Evolutionary conservation across 2,888 invertebrate genomes (phyloP), one percentile per base, ranked within the genome.

Genomic region (Agonopterix subpropinquella): DNA sequence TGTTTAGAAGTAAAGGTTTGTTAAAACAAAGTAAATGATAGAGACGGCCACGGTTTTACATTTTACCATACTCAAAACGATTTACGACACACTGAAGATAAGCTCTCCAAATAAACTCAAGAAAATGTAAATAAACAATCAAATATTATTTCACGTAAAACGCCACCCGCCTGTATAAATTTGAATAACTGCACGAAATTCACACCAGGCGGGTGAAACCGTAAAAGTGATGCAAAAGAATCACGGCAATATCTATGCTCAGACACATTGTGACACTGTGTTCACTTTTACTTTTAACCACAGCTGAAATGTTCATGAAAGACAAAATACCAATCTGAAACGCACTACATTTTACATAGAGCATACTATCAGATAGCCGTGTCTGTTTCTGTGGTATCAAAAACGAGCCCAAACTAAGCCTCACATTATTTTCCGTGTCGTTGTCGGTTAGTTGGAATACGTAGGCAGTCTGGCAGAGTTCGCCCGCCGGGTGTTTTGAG

Each of bases 201-300:
- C 65, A 62, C 68, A 64, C 65, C 63, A 60, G 54, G 61, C 48
- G 65, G 62, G 64, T 50, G 77, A 73, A 69, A 58, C 70, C 73
- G 56, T 75, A 76, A 72, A 73, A 73, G 67, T 64, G 61, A 68
- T 75, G 73, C 73, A 77, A 70, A 73, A 67, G 62, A 48, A 48
- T 52, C 48, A 47, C 18, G 41, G 10, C 39, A 11, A 7, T 11
- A 1, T 41, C 36, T 10, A 10, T 47, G 13, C 13, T 13, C 11
- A 1, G 10, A 42, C 42, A 42, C 41, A 5, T 28, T 28, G 36
- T 10, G 13, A 11, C 47, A 47, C 41, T 42, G 47, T 41, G 28
- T 13, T 39, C n/a, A 28, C 28, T 28, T 28, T 28, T 28, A 4
- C 28, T 7, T 28, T 28, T 28, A 28, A 0, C 28, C 28, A 28